A percentile compares a stretch with the other conserved stretches of the same genome.
phyloP scores from a whole-genome alignment of 2,888 invertebrate genomes.

The Conus canariensis region DNA sequence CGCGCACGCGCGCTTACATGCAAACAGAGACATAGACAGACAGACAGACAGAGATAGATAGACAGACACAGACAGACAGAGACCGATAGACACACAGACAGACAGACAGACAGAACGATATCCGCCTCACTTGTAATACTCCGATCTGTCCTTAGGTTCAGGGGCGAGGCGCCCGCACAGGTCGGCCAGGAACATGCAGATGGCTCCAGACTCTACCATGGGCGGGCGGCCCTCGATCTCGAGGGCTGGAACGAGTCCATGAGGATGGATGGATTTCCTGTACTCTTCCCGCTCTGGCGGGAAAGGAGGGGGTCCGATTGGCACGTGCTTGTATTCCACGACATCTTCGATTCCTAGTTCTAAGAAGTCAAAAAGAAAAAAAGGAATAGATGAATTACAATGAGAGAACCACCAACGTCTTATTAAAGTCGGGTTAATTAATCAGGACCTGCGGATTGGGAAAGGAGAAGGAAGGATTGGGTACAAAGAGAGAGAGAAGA shows the following conservation, averaged over 20 bases:
- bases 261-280: conserved; percentile 56
- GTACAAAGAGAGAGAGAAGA: too few species aligned
- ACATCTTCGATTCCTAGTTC: conserved; percentile 57
- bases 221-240: conserved; percentile 61
- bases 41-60: background rate
- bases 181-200: conserved; percentile 70
- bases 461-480: background rate
- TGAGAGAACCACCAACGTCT: background rate
- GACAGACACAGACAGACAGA: background rate
- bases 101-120: background rate
- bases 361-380: conserved; percentile 19
- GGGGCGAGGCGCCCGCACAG: conserved; percentile 61
- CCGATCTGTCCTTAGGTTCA: conserved; percentile 54
- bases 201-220: conserved; percentile 69
- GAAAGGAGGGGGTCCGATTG: conserved; percentile 27
- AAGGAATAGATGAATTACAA: background rate
- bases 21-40: background rate
- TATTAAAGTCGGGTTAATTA: background rate
- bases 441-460: background rate
- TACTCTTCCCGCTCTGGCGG: conserved; percentile 53
- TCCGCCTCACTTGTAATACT: conserved; percentile 60
- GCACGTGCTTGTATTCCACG: conserved; percentile 54
- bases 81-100: background rate
- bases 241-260: conserved; percentile 61
- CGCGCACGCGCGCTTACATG: background rate